Base-by-base conservation (phyloP, 2,888 invertebrate genomes). In the Drosophila subsilvestris region DNA sequence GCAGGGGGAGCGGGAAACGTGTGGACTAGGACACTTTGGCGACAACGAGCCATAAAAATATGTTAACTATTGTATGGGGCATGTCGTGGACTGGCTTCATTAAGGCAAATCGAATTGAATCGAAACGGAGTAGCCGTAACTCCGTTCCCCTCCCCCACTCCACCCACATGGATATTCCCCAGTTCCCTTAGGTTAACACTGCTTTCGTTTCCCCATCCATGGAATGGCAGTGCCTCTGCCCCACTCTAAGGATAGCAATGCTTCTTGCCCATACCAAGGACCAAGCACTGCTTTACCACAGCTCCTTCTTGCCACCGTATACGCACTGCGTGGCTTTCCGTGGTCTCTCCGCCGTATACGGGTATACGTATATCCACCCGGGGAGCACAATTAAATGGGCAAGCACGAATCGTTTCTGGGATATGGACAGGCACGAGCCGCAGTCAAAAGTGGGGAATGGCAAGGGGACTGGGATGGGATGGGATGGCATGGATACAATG, bases 21-120 rank as follows among this genome's bases (percentile, higher is more conserved):
- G 59, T 65, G 76, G 71, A 62, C 44, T 18, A 43, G 63, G 75
- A 78, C 80, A 83, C 74, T 80, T 63, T 65, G 75, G 77, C 81
- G 77, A 69, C 79, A 77, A 81, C 58, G 63, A 74, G 63, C 65
- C 67, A 80, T 83, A 76, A 80, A 80, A 80, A 83, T 83, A 80
- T 80, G 80, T 74, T 80, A 80, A 83, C 84, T 76, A 79, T 70
- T 78, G 79, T 37, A 42, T 56, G 54, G 55, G 53, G 47, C 47
- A 27, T 49, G 51, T 18, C 42, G 49, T 50, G 60, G 53, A 48
- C 53, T 59, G 47, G 55, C 55, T 55, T 60, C 68, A 69, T 66
- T 67, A 70, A 47, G 70, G 17, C 69, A 70, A 69, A 71, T 71
- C 69, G 61, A 70, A 68, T 70, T 48, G 51, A 68, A 70, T 68